These are phyloP conservation scores for Autographa pulchrina DNA, from an alignment of 2,888 invertebrate species.

Conservation along the genomic window DNA sequence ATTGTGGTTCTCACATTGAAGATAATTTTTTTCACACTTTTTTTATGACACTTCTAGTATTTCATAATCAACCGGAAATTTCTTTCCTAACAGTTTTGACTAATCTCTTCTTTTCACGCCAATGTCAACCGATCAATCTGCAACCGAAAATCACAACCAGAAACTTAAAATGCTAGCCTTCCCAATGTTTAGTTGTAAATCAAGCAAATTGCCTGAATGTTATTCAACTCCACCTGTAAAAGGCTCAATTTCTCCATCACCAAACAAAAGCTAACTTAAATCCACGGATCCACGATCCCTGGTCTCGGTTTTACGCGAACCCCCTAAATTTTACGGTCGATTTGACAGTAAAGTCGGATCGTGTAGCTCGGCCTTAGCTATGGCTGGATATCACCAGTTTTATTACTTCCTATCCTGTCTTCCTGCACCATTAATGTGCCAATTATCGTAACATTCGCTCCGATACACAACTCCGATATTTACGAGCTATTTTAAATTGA, in stretches of 20 bases:
- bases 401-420: slow-evolving; percentile 10
- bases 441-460: slow-evolving; percentile 13
- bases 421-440: slow-evolving; percentile 27
- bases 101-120: too few species aligned
- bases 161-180: neutral
- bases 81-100: too few species aligned
- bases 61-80: too few species aligned
- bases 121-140: too few species aligned
- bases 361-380: neutral
- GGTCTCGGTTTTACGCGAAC: neutral
- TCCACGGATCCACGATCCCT: neutral
- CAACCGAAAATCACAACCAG: too few species aligned
- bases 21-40: too few species aligned
- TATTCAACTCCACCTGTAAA: neutral
- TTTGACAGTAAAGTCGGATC: neutral
- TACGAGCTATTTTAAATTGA: neutral
- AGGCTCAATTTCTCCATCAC: neutral
- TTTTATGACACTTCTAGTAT: too few species aligned
- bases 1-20: too few species aligned
- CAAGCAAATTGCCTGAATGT: neutral
- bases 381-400: slow-evolving; percentile 1
- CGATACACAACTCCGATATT: slow-evolving; percentile 7
- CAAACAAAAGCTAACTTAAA: neutral
- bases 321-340: neutral
- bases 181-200: neutral